Base-by-base conservation (phyloP, 2,113 vertebrate species). In the Tragulus kanchil region DNA sequence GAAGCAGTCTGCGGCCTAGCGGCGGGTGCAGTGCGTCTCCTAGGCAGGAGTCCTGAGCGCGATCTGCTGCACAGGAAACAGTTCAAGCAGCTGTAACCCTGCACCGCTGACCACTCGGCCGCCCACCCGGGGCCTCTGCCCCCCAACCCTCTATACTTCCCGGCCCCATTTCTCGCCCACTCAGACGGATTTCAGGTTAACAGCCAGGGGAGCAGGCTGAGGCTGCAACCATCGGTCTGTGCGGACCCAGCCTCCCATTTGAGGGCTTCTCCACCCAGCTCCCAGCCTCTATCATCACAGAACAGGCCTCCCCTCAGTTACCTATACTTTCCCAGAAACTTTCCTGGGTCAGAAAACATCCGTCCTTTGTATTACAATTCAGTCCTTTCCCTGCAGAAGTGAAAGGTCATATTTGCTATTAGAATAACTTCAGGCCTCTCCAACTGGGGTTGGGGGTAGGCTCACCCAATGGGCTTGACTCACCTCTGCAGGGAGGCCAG, bases 101-200 rank as follows among this genome's bases (percentile, higher is more conserved):
- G 9, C 23, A 64, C 4, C 12, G 12, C 8, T 2, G 12, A 50
- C 36, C 23, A 16, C 12, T 17, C 9, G 3, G 1, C 28, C 7
- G 52, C 9, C 65, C 52, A 21, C 61, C 48, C 3, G 0, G 54
- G 56, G 28, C 5, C 87, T 28, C 25, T 9, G 21, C 16, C 26
- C 8, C 17, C 6, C 0, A 0, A 16, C 45, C 21, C 36, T n/a
- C n/a, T n/a, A n/a, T n/a, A n/a, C 19, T 3, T 19, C 69, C 69
- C 10, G 19, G 10, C 17, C 69, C 36, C 8, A 2, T 21, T 67
- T 62, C 75, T 89, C 58, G 11, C 0, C 4, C 13, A 9, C 69
- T 61, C 8, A 54, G 21, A 6, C 0, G 1, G 16, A 59, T 45
- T 64, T 42, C n/a, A 12, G 67, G 54, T 28, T 28, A 36, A 28